These are phyloP conservation scores for Takifugu bimaculatus DNA, from an alignment of 2,113 vertebrate genomes.

Conservation along the genomic window DNA sequence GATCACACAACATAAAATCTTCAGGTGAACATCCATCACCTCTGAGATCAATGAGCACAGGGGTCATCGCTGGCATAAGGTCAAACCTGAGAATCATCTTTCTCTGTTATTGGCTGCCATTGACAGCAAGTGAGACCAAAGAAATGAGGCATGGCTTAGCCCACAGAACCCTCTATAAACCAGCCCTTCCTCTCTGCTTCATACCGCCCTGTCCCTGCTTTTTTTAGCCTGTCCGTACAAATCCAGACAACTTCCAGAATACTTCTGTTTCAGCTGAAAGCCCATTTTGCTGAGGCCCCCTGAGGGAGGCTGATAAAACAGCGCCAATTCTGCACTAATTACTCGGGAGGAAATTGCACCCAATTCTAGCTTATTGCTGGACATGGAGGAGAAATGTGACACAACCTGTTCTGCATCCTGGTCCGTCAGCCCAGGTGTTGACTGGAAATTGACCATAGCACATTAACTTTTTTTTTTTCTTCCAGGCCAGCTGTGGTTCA, in stretches of 20 bases:
- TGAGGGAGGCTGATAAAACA: constrained; percentile 56
- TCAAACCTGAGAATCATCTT: constrained; percentile 1
- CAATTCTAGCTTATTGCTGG: constrained; percentile 73
- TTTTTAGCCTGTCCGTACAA: constrained; percentile 15
- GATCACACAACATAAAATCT: neutral
- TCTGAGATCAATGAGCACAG: neutral
- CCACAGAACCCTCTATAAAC: neutral
- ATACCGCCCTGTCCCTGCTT: constrained; percentile 16
- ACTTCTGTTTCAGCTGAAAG: constrained; percentile 12
- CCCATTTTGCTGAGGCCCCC: constrained; percentile 24
- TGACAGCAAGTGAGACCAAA: constrained; percentile 1
- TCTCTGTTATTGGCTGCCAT: neutral
- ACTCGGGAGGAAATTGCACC: constrained; percentile 75
- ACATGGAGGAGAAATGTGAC: constrained; percentile 55
- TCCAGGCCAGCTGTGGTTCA: no score
- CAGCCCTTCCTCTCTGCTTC: constrained; percentile 8
- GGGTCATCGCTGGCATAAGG: neutral
- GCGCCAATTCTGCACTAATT: constrained; percentile 68
- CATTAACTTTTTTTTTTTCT: neutral
- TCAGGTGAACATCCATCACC: neutral
- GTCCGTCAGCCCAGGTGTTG: constrained; percentile 59
- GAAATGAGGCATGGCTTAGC: constrained; percentile 8
- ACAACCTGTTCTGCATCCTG: constrained; percentile 50
- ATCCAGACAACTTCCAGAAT: constrained; percentile 39
- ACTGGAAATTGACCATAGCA: constrained; percentile 6